These are phyloP conservation scores for Polyploca ridens DNA, from an alignment of 2,888 invertebrate genomes.

Conservation along the genomic window DNA sequence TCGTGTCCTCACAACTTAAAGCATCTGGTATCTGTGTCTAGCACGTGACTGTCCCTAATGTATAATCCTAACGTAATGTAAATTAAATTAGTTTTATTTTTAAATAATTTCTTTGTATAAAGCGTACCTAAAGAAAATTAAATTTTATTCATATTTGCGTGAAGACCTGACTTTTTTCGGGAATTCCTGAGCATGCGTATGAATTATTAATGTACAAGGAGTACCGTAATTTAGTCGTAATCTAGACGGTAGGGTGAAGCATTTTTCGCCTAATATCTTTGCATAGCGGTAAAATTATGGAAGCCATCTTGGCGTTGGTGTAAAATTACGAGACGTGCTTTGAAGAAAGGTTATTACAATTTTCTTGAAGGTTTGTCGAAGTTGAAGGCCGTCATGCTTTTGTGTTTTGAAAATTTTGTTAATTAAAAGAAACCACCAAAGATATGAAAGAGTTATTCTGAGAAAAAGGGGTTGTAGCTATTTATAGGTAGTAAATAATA, in stretches of 20 bases:
- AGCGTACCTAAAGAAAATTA: not conserved
- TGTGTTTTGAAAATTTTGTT: not conserved
- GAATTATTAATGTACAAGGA: not conserved
- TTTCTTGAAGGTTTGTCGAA: not conserved
- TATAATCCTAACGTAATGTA: no score
- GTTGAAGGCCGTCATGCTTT: not conserved
- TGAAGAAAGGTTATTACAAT: not conserved
- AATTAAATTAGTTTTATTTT: not conserved
- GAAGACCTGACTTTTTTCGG: not conserved
- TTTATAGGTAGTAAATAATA: no score
- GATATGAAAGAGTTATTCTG: no score
- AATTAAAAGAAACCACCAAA: not conserved
- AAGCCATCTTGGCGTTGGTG: not conserved
- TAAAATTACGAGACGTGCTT: not conserved
- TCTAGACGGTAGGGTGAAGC: not conserved
- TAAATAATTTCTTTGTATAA: not conserved
- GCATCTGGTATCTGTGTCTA: no score
- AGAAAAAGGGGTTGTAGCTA: not conserved
- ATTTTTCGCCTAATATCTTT: not conserved
- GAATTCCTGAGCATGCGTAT: not conserved
- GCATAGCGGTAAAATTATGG: conserved; percentile 2
- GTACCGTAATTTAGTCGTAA: not conserved
- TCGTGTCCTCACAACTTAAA: no score
- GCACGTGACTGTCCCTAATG: no score
- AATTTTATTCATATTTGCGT: not conserved